phyloP scores from a whole-genome alignment of 2,797 vertebrate genomes.

The Eurystomus glaucurus region DNA sequence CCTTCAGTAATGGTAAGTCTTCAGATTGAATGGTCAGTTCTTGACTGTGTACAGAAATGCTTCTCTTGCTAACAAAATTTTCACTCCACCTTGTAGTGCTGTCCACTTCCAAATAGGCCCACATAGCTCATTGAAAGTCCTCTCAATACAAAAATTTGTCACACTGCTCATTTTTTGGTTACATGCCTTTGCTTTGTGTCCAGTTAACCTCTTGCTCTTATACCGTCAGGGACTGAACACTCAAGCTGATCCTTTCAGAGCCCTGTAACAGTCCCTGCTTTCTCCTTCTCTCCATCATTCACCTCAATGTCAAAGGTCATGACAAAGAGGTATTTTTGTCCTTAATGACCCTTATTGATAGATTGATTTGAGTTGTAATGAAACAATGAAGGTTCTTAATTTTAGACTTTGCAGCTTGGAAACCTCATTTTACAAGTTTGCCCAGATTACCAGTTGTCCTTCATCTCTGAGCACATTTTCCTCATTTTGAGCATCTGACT shows the following conservation, averaged over 20 bases:
- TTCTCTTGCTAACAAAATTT: neutral
- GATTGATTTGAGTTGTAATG: neutral
- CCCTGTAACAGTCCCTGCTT: neutral
- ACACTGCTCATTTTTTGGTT: neutral
- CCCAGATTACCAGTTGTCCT: neutral
- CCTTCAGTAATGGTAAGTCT: neutral
- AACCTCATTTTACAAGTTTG: neutral
- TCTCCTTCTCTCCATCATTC: neutral
- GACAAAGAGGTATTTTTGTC: neutral
- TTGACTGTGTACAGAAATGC: fast-evolving
- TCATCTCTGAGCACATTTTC: neutral
- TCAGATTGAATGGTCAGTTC: neutral
- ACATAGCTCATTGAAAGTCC: neutral
- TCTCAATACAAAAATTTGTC: neutral
- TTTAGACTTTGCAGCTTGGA: neutral
- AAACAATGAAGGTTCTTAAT: neutral
- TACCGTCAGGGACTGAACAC: neutral
- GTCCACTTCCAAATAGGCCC: neutral
- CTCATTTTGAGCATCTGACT: neutral
- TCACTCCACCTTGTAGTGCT: neutral
- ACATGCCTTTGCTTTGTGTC: neutral
- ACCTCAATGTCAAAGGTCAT: neutral
- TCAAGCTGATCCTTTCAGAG: neutral
- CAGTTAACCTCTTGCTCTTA: neutral
- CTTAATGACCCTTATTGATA: neutral